Percentiles rank a stretch among this genome's conserved stretches.
Conservation (phyloP, 2,113 vertebrate genomes). For the Addax nasomaculatus region DNA sequence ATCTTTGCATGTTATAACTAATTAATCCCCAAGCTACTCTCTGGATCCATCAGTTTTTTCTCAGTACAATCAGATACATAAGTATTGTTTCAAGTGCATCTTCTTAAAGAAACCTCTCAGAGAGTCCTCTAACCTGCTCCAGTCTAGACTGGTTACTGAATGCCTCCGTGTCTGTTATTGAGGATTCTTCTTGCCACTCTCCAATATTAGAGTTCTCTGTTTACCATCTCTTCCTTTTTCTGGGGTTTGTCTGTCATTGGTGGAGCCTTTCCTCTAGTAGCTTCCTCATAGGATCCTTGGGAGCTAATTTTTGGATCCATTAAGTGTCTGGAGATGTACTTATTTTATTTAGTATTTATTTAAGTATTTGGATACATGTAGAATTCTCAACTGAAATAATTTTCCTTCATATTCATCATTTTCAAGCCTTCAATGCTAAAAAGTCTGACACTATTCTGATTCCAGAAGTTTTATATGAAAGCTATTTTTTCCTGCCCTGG, state of each 20-base stretch:
- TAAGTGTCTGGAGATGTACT: not conserved
- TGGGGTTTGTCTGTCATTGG: not conserved
- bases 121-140: not conserved
- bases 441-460: not conserved
- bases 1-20: not conserved
- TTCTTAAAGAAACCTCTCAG: not conserved
- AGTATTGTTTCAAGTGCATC: not conserved
- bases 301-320: not conserved
- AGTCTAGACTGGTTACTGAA: not conserved
- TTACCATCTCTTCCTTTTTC: not conserved
- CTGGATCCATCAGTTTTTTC: not conserved
- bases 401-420: not conserved
- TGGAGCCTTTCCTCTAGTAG: not conserved
- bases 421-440: not conserved
- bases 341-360: not conserved
- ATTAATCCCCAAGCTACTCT: not conserved
- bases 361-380: not conserved
- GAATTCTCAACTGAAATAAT: not conserved
- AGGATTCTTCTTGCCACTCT: not conserved
- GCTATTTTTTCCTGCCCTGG: not conserved
- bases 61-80: not conserved
- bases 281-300: not conserved
- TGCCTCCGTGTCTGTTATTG: not conserved
- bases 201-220: not conserved
- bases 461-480: not conserved